Base-by-base conservation (phyloP, 2,797 vertebrate species). In the Cossypha dichroa region DNA sequence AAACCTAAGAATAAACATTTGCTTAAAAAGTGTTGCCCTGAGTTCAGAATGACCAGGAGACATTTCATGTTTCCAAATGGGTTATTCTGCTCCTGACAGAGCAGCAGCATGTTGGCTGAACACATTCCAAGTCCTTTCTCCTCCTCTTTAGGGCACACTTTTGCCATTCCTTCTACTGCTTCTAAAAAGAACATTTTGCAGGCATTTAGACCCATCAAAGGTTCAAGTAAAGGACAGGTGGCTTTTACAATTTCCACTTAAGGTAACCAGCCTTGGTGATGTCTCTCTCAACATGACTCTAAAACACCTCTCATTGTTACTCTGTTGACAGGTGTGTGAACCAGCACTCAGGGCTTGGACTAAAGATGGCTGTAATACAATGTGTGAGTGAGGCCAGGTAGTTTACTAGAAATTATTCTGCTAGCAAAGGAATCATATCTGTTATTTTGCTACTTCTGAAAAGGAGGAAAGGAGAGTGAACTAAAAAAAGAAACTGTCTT, bases 401-500 rank as follows among this genome's bases (percentile, higher is more conserved):
- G 13, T 59, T 90, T 15, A 16, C 5, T 25, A 67, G n/a, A 77
- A 70, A 64, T 68, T 36, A 49, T 43, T 69, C 9, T 64, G 7
- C 18, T 70, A 60, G 33, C 31, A 36, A 90, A 77, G 6, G 48
- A 84, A 48, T 1, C 2, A 16, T 8, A 29, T 38, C 11, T 85
- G 10, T 13, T 78, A 40, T 74, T 67, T 69, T 81, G 5, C 20
- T 56, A 15, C 13, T 46, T 55, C 20, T 36, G 19, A 6, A 68
- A 52, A 11, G 8, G 15, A 69, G 20, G 11, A 38, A 52, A 40
- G 11, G 3, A 15, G 1, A 1, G 1, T 9, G 7, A 41, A 31
- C 1, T 21, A 13, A 60, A 43, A 43, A 69, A 54, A 33, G 0
- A 31, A 41, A 15, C 7, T 59, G 3, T 29, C 6, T 91, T 82